Conservation (phyloP, 2,113 vertebrate genomes). For the Rissa tridactyla region DNA sequence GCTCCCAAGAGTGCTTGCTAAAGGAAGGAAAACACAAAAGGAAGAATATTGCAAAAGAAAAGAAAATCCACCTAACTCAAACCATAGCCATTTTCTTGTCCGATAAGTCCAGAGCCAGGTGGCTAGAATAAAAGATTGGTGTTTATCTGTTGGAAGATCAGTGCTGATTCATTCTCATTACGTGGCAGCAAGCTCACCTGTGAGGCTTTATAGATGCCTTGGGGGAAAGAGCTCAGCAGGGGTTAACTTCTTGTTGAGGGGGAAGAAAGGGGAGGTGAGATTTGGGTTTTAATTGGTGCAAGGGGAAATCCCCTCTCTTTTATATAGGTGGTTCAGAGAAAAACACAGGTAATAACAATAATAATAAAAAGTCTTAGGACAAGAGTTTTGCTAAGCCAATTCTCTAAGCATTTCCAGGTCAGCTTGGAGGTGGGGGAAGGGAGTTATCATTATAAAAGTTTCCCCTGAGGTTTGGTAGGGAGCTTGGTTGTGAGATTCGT, state of each 20-base stretch:
- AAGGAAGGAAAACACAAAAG: slow-evolving; percentile 29
- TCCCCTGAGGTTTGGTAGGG: slow-evolving; percentile 6
- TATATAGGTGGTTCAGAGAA: slow-evolving; percentile 38
- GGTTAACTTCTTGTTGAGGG: slow-evolving; percentile 73
- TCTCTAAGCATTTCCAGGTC: slow-evolving; percentile 46
- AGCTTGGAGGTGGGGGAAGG: neutral
- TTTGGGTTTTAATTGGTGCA: slow-evolving; percentile 72
- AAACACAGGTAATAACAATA: slow-evolving; percentile 38
- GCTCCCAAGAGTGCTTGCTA: neutral
- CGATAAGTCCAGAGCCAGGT: slow-evolving; percentile 60
- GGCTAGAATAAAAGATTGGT: slow-evolving; percentile 74
- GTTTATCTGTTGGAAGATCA: slow-evolving; percentile 77
- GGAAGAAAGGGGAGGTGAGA: slow-evolving; percentile 63
- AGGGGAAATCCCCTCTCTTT: slow-evolving; percentile 74
- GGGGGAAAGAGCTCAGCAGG: slow-evolving; percentile 74
- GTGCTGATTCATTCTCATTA: slow-evolving; percentile 78
- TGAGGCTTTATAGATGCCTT: slow-evolving; percentile 77
- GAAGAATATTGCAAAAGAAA: neutral
- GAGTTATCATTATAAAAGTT: slow-evolving; percentile 2
- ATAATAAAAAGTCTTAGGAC: slow-evolving; percentile 38
- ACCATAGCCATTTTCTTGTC: slow-evolving; percentile 25
- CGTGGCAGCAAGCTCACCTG: slow-evolving; percentile 73
- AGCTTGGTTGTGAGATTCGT: neutral
- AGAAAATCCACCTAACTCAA: slow-evolving; percentile 43
- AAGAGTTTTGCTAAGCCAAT: neutral